Evolutionary conservation across 1,140 invertebrate species (phyloP), one percentile per base, ranked within the genome.

Genomic region (Lasioglossum albipes): DNA sequence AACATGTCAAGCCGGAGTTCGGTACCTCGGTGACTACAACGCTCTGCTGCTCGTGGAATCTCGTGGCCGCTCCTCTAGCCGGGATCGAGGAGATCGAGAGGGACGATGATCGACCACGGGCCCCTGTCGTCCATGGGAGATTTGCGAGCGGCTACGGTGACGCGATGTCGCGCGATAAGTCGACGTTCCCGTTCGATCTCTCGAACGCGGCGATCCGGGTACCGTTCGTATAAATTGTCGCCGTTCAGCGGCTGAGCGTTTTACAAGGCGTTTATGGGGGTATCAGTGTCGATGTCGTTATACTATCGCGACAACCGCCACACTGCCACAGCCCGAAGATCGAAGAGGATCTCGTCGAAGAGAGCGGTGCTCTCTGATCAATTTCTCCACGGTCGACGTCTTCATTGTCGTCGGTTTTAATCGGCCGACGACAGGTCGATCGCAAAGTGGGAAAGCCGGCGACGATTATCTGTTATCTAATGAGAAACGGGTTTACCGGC

Each of bases 81-180:
- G 52, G 12, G 16, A 16, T 9, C 22, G 22, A 18, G 2, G n/a
- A 41, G 64, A 59, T 67, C 49, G 45, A n/a, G 45, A n/a, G 22
- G 20, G 10, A 16, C 45, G 71, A 85, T 76, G 72, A 84, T 85
- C 76, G 81, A 83, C 54, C 71, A 64, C 36, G 12, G 10, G 12
- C 22, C 57, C 42, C 49, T n/a, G 41, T 22, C 36, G 41, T 10
- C 36, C 18, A 0, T 13, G 54, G 27, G 54, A 49, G 57, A 69
- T 70, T 77, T 52, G 42, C 65, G 12, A 41, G n/a, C 18, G 16
- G 22, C 4, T 18, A 10, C 27, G 22, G 61, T 49, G 66, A 68
- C 5, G 66, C 42, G 66, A 68, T 68, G 66, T 75, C 45, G 27
- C 27, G 18, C 45, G 73, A 61, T 69, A 59, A 69, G 20, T 41